phyloP scores from a whole-genome alignment of 2,113 vertebrate genomes.

The Pipra filicauda region DNA sequence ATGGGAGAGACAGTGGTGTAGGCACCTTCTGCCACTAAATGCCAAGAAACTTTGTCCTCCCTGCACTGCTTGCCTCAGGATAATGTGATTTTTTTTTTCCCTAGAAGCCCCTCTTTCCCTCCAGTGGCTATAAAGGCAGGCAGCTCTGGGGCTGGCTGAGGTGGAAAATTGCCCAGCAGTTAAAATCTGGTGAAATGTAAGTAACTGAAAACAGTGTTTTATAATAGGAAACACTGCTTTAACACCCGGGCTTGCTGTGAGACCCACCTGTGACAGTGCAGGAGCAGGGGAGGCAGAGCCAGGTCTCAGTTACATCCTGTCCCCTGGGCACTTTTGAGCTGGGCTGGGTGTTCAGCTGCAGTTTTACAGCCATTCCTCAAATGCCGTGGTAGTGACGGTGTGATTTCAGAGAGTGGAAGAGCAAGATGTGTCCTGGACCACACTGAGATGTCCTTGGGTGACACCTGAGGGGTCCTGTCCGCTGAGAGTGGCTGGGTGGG shows the following conservation, averaged over 20 bases:
- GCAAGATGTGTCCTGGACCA: not conserved
- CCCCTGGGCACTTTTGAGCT: not conserved
- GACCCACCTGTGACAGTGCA: conserved; percentile 26
- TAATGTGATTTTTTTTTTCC: not conserved
- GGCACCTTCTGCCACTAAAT: not conserved
- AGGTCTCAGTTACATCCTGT: not conserved
- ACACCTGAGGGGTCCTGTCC: not conserved
- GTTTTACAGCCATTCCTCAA: not conserved
- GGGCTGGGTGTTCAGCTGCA: not conserved
- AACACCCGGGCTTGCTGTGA: not conserved
- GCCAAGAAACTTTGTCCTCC: not conserved
- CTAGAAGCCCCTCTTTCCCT: not conserved
- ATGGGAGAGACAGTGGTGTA: not conserved
- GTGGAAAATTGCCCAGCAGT: conserved; percentile 4
- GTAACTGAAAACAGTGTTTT: conserved; percentile 40
- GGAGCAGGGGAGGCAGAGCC: not conserved
- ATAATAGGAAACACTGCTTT: conserved; percentile 51
- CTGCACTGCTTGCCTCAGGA: not conserved
- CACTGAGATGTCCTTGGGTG: not conserved
- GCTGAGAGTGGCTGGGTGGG: not conserved
- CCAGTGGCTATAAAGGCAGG: not conserved
- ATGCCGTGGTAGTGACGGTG: accelerated
- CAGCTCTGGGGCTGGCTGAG: not conserved
- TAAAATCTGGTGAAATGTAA: conserved; percentile 29
- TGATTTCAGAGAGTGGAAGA: not conserved